A percentile compares a stretch with the other conserved stretches of the same genome.
phyloP scores from a whole-genome alignment of 2,888 invertebrate genomes.

The Folsomia candida region DNA sequence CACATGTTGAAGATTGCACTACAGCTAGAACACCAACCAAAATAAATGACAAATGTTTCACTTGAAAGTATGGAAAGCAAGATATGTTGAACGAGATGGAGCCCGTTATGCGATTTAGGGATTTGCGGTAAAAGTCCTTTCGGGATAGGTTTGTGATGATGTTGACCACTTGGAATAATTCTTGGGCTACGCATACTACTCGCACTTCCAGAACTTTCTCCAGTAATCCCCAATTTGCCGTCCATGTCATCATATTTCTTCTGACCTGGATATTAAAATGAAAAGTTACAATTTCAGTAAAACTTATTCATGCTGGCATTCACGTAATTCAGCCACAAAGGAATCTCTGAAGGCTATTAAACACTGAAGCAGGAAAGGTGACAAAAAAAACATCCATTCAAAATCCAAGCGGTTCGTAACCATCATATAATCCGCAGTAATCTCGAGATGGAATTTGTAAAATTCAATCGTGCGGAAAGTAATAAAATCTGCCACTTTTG shows the following conservation, averaged over 20 bases:
- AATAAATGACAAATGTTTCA: not conserved
- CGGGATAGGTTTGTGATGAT: too few species aligned
- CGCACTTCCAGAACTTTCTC: slow-evolving; percentile 26
- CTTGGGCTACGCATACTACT: slow-evolving; percentile 24
- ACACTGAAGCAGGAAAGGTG: not conserved
- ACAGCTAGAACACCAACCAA: not conserved
- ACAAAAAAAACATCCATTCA: not conserved
- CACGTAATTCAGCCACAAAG: not conserved
- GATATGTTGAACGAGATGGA: slow-evolving; percentile 9
- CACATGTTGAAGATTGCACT: not conserved
- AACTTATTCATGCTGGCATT: too few species aligned
- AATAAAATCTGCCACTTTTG: too few species aligned
- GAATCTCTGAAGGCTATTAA: not conserved
- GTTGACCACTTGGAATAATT: slow-evolving; percentile 7
- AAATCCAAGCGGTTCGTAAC: not conserved
- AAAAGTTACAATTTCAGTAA: too few species aligned
- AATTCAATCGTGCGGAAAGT: too few species aligned
- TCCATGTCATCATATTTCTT: slow-evolving; percentile 43
- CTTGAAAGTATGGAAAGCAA: not conserved
- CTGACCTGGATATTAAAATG: slow-evolving; percentile 34
- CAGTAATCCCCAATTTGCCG: slow-evolving; percentile 31
- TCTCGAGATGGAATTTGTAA: too few species aligned
- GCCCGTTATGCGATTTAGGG: not conserved
- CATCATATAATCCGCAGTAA: not conserved
- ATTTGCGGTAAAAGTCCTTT: not conserved